Percentiles rank a stretch among this genome's conserved stretches.
Evolutionary conservation across 2,113 vertebrate species (phyloP).

Genomic region (Phodopus roborovskii): DNA sequence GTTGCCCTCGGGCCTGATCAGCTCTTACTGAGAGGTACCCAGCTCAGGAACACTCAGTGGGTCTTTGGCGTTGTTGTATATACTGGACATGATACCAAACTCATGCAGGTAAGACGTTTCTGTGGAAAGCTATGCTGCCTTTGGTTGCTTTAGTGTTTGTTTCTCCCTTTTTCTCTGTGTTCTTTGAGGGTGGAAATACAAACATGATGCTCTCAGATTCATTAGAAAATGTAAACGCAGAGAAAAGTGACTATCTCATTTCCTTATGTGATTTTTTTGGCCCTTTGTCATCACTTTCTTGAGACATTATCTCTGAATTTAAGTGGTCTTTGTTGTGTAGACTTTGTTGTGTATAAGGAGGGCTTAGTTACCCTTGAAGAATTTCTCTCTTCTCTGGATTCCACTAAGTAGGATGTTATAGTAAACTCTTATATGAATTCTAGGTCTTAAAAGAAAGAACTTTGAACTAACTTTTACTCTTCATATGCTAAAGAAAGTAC

Average conservation of each 20-base stretch:
- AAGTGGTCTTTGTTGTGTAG: neutral
- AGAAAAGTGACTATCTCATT: conserved; percentile 1
- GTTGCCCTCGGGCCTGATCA: conserved; percentile 96
- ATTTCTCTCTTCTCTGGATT: neutral
- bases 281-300: conserved; percentile 13
- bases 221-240: conserved; percentile 4
- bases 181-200: neutral
- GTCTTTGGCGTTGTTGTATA: conserved; percentile 96
- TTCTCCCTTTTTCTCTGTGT: neutral
- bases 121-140: conserved; percentile 30
- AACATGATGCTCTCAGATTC: neutral
- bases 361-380: neutral
- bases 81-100: conserved; percentile 98
- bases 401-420: neutral
- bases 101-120: conserved; percentile 95
- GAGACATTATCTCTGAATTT: neutral
- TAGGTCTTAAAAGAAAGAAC: neutral
- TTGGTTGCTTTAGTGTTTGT: neutral
- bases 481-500: conserved; percentile 6
- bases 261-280: neutral
- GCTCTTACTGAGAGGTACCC: conserved; percentile 95
- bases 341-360: neutral
- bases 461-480: conserved; percentile 40
- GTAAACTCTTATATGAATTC: conserved; percentile 29
- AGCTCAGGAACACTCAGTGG: conserved; percentile 98